Base-by-base conservation (phyloP, 2,888 invertebrate genomes). In the Mimumesa dahlbomi region DNA sequence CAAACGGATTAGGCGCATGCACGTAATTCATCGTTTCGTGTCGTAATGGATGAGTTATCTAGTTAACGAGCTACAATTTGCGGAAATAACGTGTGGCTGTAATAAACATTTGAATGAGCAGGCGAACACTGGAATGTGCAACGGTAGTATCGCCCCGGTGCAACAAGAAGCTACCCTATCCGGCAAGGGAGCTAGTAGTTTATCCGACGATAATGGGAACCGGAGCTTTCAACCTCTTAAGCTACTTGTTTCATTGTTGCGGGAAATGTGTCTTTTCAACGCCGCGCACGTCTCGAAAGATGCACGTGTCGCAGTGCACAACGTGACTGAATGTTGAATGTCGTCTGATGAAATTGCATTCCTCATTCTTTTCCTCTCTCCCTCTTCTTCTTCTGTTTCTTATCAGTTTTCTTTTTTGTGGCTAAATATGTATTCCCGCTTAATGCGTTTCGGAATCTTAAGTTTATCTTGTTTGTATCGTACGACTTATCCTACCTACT, bases 221-320 rank as follows among this genome's bases (percentile, higher is more conserved):
- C n/a, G 9, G 14, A 59, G 59, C 65, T 58, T 52, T 40, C 64
- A 57, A 21, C 45, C 50, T 50, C 64, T 58, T 50, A 64, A 64
- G 64, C 50, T 43, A 45, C 49, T 64, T 22, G 43, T 29, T 36
- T 45, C 58, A 38, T 50, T 64, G 58, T 64, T 50, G 11, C n/a
- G 11, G 21, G 34, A 43, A 42, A 42, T 38, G 50, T 50, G 34
- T 22, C 34, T 22, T 34, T 43, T n/a, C 50, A 16, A 34, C 45
- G 56, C 19, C 9, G 14, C n/a, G 16, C 29, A 11, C 19, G 14
- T 21, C 14, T n/a, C 31, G 1, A 9, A 16, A 14, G 13, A 21
- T 22, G n/a, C 14, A 11, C 6, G 36, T 13, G 2, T 42, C 31
- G 7, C 18, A 49, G 31, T 31, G 16, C 14, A 31, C 18, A n/a